A percentile compares a stretch with the other conserved stretches of the same genome.
phyloP scores from a whole-genome alignment of 1,140 invertebrate species.

The Onthophagus taurus region DNA sequence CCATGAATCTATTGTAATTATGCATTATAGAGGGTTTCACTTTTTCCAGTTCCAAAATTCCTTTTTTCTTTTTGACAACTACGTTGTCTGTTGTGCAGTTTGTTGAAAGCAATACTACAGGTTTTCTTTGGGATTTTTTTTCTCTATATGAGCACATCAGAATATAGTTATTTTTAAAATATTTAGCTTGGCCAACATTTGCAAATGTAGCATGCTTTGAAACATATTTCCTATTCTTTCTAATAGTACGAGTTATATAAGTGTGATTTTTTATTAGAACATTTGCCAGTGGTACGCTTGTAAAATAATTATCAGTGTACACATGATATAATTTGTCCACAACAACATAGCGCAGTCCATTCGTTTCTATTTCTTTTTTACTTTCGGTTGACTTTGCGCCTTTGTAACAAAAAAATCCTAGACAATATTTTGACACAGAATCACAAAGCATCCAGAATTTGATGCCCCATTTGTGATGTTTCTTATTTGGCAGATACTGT shows the following conservation, averaged over 20 bases:
- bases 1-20: not conserved
- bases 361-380: slow-evolving; percentile 22
- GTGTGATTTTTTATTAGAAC: not conserved
- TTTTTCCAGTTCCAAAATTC: not conserved
- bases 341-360: slow-evolving; percentile 22
- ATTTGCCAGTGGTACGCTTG: not conserved
- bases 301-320: slow-evolving; percentile 14
- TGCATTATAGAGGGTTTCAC: not conserved
- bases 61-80: not conserved
- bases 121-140: not conserved
- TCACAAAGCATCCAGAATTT: slow-evolving; percentile 29
- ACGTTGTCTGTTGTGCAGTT: not conserved
- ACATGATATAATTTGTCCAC: slow-evolving; percentile 27
- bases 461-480: slow-evolving; percentile 25
- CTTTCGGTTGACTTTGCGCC: not conserved
- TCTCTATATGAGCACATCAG: not conserved
- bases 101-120: not conserved
- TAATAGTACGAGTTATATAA: not conserved
- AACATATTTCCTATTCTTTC: not conserved
- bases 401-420: slow-evolving; percentile 7
- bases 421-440: slow-evolving; percentile 24
- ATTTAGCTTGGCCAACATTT: not conserved
- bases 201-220: not conserved
- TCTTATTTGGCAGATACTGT: slow-evolving; percentile 29
- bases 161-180: not conserved